Base-by-base conservation (phyloP, 2,888 invertebrate genomes). In the Xylophagus ater region DNA sequence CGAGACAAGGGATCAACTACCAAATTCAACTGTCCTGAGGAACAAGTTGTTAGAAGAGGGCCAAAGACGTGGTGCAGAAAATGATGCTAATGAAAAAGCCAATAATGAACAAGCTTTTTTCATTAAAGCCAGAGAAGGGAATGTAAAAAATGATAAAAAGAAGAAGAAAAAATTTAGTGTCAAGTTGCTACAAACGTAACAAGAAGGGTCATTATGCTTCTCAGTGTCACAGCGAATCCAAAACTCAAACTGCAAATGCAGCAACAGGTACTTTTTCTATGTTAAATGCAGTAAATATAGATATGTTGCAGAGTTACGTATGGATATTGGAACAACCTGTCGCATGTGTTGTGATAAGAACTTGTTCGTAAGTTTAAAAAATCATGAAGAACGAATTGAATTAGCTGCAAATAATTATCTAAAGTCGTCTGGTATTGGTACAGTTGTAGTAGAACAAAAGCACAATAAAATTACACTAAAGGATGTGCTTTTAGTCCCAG, bases 401-500 rank as follows among this genome's bases (percentile, higher is more conserved):
- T n/a, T n/a, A n/a, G n/a, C n/a, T n/a, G n/a, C 33, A 12, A 21
- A 46, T 6, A 46, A 43, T 18, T 40, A 25, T 17, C 43, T 47
- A 9, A 38, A 32, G 15, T 29, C 46, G n/a, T 32, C 6, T 2
- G 41, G 42, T 12, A 34, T 34, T 18, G 43, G 43, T 17, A 34
- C 15, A 9, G 35, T 38, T 2, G 14, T 26, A 37, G 26, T 35
- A 26, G 21, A 29, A 30, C 35, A 28, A 10, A 9, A 15, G 28
- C 29, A n/a, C 4, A 17, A 25, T 13, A 17, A 37, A 20, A 32
- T 41, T n/a, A 34, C 19, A 13, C 40, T 46, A 28, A 25, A 32
- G 20, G 40, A 44, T 19, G 49, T 46, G 8, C 26, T 48, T 14
- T 47, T 45, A 30, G 39, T 41, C 19, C 43, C 43, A 10, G 28